Base-by-base conservation (phyloP, 2,797 vertebrate genomes). In the Etheostoma nigrum region DNA sequence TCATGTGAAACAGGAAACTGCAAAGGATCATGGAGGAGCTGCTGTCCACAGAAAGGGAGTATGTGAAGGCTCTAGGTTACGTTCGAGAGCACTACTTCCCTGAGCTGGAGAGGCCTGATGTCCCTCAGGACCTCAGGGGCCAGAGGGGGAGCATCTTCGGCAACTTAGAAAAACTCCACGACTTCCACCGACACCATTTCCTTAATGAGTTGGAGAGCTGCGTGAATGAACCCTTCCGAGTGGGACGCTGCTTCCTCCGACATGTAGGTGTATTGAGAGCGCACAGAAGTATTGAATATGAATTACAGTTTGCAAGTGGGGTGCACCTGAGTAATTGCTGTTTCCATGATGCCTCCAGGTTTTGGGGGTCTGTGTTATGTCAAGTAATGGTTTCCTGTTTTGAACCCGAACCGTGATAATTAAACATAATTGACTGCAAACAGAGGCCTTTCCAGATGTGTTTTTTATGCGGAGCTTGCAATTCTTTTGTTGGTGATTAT, bases 141-240 rank as follows among this genome's bases (percentile, higher is more conserved):
- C 96, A 96, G 80, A 93, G 95, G 76, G 95, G 94, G 27, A 91
- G 85, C 83, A 91, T 96, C 80, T 96, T 96, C 15, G 95, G 95
- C 16, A 96, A 96, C 87, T 79, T 96, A 67, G 96, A 96, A 73
- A 96, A 96, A 67, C 94, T 96, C 25, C 92, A 95, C 15, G 95
- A 96, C 82, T 96, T 96, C 83, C 96, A 96, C 86, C 91, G 84
- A 11, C 96, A 94, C 76, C 82, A 94, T 67, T 96, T 96, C 77
- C 85, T 95, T 18, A 86, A 91, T 23, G 95, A 96, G 81, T 72
- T 96, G 79, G 94, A 96, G 79, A 83, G 82, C 77, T 94, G 95
- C 57, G 53, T 92, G 82, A 84, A 73, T 0, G 94, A 96, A 18
- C 95, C 95, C 15, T 90, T 95, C 83, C 79, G 93, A 67, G 94